A percentile compares a stretch with the other conserved stretches of the same genome.
These are phyloP conservation scores for Acropora yongei DNA, from an alignment of 64 coral and sea anemone species.

Conservation along the genomic window DNA sequence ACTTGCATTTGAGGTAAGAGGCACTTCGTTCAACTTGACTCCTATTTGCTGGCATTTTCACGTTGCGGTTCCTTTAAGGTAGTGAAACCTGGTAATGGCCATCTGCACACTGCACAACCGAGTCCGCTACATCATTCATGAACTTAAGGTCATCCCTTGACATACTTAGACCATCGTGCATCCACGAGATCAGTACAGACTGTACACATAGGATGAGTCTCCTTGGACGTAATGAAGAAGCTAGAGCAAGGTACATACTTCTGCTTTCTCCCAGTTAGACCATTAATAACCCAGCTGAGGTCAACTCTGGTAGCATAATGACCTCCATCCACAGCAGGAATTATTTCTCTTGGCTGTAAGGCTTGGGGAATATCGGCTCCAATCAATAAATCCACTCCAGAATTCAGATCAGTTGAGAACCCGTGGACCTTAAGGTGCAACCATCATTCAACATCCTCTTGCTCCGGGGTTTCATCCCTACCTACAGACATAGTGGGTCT, in stretches of 20 bases:
- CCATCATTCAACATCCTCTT: background rate
- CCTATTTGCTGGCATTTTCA: no score
- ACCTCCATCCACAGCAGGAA: background rate
- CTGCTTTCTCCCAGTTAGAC: conserved; percentile 49
- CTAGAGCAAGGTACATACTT: background rate
- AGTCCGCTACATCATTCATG: no score
- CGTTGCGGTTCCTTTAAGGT: no score
- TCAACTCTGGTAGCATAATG: conserved; percentile 44
- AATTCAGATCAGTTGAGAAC: background rate
- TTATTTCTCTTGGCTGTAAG: conserved; percentile 26
- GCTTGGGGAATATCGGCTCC: conserved; percentile 52
- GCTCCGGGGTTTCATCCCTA: conserved; percentile 36
- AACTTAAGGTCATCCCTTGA: no score
- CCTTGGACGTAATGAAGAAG: background rate
- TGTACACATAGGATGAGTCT: background rate
- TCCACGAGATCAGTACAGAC: background rate
- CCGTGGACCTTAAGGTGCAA: conserved; percentile 9
- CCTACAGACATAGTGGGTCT: conserved; percentile 34
- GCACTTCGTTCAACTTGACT: no score
- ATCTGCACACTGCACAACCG: no score
- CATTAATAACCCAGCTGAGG: conserved; percentile 63
- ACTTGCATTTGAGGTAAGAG: no score
- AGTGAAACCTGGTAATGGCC: no score
- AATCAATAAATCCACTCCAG: conserved; percentile 57
- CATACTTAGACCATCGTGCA: background rate